Base-by-base conservation (phyloP, 2,888 invertebrate species). In the Abrostola tripartita region DNA sequence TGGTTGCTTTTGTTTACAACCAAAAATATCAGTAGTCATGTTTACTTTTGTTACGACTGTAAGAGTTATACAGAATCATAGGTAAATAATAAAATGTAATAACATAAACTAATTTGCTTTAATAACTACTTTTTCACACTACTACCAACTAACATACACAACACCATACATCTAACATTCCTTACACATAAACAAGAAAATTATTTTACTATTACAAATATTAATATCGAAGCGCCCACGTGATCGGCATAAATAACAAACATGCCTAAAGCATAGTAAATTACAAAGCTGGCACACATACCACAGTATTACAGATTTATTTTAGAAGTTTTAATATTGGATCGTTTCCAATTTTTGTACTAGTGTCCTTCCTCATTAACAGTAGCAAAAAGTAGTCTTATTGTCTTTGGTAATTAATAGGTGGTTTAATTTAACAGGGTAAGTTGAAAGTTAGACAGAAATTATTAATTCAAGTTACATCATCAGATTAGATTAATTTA, bases 271-370 rank as follows among this genome's bases (percentile, higher is more conserved):
- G 77, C 74, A 78, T 82, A 83, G 78, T 79, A 86, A 84, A 82
- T 86, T 80, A 85, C 82, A 84, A 86, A 82, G 81, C 85, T 92
- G 90, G 88, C 91, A 90, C 82, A 81, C 85, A 81, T 74, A 75
- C 82, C 81, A 83, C 78, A 84, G 84, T 86, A 88, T 84, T 81
- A 86, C 85, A 86, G 85, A 90, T 93, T 91, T 92, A 93, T 93
- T 93, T 94, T 92, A 87, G 91, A 90, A 88, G 84, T 89, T 89
- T 89, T 89, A 88, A 89, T 89, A 87, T 92, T 93, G 94, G 94
- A 90, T 75, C 69, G 37, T 69, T 78, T 93, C 94, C 94, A 94
- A 94, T 90, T 90, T 89, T 91, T 90, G 85, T 89, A 81, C 82
- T 71, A 65, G 71, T 83, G 81, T 84, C 82, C 86, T 91, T 91